Evolutionary conservation across 1,140 invertebrate species (phyloP), one percentile per base, ranked within the genome.

Genomic region (Wasmannia auropunctata): DNA sequence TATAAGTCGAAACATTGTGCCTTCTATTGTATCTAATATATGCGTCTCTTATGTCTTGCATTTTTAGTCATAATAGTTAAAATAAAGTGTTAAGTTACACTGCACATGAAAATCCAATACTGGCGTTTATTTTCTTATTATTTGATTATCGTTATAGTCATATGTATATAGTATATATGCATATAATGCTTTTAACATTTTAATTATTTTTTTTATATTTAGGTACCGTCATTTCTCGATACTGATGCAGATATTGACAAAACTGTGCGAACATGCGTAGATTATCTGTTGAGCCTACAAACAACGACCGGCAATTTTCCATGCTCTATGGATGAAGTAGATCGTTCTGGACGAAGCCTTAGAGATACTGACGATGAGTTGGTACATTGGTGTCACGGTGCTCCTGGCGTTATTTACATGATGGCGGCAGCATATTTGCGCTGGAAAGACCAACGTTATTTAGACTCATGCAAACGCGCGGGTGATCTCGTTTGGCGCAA

Each of bases 301-400:
- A 96, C 96, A 67, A 70, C 92, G 2, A 95, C 97, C 74, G 97
- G 97, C 2, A 98, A 98, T 93, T 98, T 98, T 94, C 97, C 98
- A 0, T 96, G 96, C 86, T 96, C 97, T 3, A 96, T 97, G 92
- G 97, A 98, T 92, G 97, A 98, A 93, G 90, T 97, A 60, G 91
- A 91, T 34, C 91, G 91, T 3, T 92, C 91, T 34, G 91, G 95
- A 14, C 63, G 86, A 51, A 88, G 93, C 7, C 95, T 95, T 2
- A 93, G 96, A 85, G 86, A 93, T 5, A 92, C 94, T 34, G 89
- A 91, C 25, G 96, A 97, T 54, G 97, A 98, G 86, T 92, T 98
- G 2, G 96, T 98, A 5, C 98, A 98, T 92, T 98, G 98, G 98
- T 98, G 98, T 95, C 98, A 98, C 94, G 98, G 98, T 1, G 98